phyloP scores from a whole-genome alignment of 1,140 invertebrate species.

The Doryteuthis pealeii region DNA sequence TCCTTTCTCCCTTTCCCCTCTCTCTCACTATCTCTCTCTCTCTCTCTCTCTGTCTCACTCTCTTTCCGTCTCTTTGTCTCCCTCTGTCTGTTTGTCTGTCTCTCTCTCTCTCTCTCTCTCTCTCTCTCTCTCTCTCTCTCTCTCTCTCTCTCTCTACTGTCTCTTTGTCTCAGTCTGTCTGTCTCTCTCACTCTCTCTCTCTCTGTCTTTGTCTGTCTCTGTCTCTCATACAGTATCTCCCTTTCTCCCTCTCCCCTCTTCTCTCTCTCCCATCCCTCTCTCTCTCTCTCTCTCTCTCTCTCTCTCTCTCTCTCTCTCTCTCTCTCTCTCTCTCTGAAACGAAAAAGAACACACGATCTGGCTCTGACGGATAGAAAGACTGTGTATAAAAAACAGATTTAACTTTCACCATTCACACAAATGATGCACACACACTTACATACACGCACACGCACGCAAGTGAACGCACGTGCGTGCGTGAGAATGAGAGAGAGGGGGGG shows the following conservation, averaged over 20 bases:
- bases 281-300: no score
- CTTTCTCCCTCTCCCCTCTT: no score
- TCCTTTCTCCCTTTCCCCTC: not conserved
- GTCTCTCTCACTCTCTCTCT: conserved; percentile 8
- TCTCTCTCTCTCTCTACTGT: no score
- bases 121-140: conserved; percentile 1
- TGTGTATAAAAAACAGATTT: not conserved
- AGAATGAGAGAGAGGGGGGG: not conserved
- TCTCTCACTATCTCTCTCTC: no score
- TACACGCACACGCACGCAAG: not conserved
- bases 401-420: no score
- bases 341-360: no score
- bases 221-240: not conserved
- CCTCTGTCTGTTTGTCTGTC: no score
- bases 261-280: no score
- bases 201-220: not conserved
- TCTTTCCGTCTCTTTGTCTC: no score
- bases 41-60: not conserved
- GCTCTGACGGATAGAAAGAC: not conserved
- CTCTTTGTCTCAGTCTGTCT: conserved; percentile 3
- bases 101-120: not conserved
- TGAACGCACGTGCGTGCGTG: not conserved
- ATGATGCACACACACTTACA: no score
- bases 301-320: no score
- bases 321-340: no score